These are phyloP conservation scores for Cydia pomonella DNA, from an alignment of 1,140 invertebrate species.

Conservation along the genomic window DNA sequence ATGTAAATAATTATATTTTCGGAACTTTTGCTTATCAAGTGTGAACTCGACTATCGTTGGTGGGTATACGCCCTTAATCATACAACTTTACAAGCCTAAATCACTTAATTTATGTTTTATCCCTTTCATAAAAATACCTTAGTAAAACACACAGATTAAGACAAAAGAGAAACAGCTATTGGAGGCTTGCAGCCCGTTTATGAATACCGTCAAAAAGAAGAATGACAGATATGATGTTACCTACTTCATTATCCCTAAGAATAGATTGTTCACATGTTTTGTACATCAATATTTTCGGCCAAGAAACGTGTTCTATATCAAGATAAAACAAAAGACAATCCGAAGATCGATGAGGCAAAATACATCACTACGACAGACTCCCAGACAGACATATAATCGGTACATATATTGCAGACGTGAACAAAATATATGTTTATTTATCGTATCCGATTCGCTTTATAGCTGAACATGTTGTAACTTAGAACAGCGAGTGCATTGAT, in stretches of 20 bases:
- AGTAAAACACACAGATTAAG: no score
- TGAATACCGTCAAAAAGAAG: no score
- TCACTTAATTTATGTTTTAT: no score
- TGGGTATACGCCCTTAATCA: no score
- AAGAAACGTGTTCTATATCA: background rate
- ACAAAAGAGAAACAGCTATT: no score
- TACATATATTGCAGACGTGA: background rate
- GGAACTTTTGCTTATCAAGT: no score
- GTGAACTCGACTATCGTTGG: no score
- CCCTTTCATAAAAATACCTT: no score
- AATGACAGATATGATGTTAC: background rate
- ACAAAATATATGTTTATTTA: conserved; percentile 3
- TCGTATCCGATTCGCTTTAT: background rate
- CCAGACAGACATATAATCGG: background rate
- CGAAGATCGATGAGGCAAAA: background rate
- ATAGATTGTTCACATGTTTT: background rate
- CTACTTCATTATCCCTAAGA: background rate
- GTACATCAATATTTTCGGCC: background rate
- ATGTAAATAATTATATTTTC: no score
- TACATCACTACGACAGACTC: background rate
- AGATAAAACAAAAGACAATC: conserved; percentile 15
- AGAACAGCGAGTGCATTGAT: background rate
- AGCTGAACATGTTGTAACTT: background rate
- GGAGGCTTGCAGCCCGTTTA: no score
- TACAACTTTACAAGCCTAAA: no score